Evolutionary conservation across 2,113 vertebrate species (phyloP).

Genomic region (Otus sunia): DNA sequence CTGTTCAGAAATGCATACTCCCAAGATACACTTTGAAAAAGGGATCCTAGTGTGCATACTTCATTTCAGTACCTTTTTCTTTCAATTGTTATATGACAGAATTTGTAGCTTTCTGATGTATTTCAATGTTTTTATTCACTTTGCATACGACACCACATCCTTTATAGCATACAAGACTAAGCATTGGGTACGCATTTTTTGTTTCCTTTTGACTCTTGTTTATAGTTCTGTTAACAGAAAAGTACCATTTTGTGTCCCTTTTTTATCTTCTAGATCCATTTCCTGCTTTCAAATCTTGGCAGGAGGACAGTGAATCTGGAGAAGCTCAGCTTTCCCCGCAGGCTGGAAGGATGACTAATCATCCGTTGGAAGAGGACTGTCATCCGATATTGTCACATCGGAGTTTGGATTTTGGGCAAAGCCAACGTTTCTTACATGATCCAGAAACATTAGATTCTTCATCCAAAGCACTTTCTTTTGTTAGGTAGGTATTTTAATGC

Average conservation of each 20-base stretch:
- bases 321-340: constrained; percentile 95
- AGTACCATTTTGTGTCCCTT: constrained; percentile 53
- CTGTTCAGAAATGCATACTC: constrained; percentile 11
- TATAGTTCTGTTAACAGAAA: constrained; percentile 4
- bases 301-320: constrained; percentile 90
- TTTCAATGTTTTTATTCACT: constrained; percentile 50
- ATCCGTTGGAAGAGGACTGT: constrained; percentile 85
- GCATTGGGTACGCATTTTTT: not conserved
- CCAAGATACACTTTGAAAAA: constrained; percentile 60
- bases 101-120: constrained; percentile 60
- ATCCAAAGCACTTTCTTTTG: constrained; percentile 86
- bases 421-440: constrained; percentile 90
- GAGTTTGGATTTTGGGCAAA: constrained; percentile 92
- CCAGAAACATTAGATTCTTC: constrained; percentile 84
- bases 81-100: constrained; percentile 34
- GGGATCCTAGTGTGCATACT: constrained; percentile 62
- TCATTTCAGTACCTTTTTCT: constrained; percentile 49
- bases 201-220: constrained; percentile 7
- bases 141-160: constrained; percentile 54
- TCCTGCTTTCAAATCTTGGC: constrained; percentile 95
- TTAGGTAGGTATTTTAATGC: constrained; percentile 75
- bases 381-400: constrained; percentile 87
- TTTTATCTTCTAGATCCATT: constrained; percentile 84
- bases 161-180: constrained; percentile 52
- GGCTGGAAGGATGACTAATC: constrained; percentile 92